Evolutionary conservation across 2,888 invertebrate species (phyloP), one percentile per base, ranked within the genome.

Genomic region (Harpalus rubripes): DNA sequence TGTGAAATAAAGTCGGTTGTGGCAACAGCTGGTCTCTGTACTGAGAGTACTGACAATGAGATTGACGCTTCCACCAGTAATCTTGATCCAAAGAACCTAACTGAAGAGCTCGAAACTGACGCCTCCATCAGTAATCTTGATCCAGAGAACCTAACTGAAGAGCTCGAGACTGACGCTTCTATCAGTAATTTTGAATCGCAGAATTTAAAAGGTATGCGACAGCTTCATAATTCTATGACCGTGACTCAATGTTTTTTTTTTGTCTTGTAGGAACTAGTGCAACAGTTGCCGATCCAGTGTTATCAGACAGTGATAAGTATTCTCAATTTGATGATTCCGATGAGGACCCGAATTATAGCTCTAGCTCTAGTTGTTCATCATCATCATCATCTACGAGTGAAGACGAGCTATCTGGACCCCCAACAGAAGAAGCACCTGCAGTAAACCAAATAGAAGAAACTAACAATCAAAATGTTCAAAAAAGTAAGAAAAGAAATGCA

Each of bases 401-500:
- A 63, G 74, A 74, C 8, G 61, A 63, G 61, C 61, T 52, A 16
- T 7, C 41, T 74, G 44, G 39, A 32, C 74, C 26, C 16, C 52
- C 52, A 10, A 74, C 41, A 52, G 74, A 74, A 74, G 44, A 74
- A 32, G 16, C 52, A 74, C 52, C 74, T 44, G 74, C 16, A 32
- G 16, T 63, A 52, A 58, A 52, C 76, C 44, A 84, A 84, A 76
- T 61, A 52, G 79, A 78, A 74, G 74, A 39, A 41, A 84, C 18
- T 41, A 32, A 78, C 39, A 61, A 84, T 76, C n/a, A 78, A 59
- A 63, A 63, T 63, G 22, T 63, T 22, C 78, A 63, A 72, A 85
- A 80, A 85, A 26, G 85, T 63, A 85, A 80, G 58, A 85, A 85
- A 85, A 80, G 85, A 79, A 85, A 85, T 65, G 61, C 85, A 39